A percentile compares a stretch with the other conserved stretches of the same genome.
phyloP scores from a whole-genome alignment of 1,140 invertebrate species.

The Notospermus geniculatus region DNA sequence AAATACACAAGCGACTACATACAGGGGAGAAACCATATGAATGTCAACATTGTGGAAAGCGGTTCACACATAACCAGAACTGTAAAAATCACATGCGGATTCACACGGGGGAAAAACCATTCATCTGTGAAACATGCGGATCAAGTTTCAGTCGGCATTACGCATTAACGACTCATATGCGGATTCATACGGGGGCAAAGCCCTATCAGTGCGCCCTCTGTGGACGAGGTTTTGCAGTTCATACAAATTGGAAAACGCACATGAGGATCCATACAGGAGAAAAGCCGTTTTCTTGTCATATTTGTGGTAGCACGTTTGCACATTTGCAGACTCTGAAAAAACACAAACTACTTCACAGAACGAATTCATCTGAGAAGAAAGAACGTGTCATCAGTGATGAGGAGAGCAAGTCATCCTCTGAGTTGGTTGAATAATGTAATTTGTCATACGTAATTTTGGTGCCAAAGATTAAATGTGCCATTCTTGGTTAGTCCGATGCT shows the following conservation, averaged over 20 bases:
- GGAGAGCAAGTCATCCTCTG: too few relatives aligned
- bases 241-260: slow-evolving; percentile 72
- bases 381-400: too few relatives aligned
- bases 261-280: slow-evolving; percentile 63
- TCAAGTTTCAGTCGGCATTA: slow-evolving; percentile 51
- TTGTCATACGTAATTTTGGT: too few relatives aligned
- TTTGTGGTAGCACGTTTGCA: slow-evolving; percentile 52
- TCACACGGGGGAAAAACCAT: slow-evolving; percentile 55
- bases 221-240: slow-evolving; percentile 22
- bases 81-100: slow-evolving; percentile 73
- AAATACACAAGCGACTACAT: slow-evolving; percentile 75
- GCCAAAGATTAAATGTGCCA: too few relatives aligned
- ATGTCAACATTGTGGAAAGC: slow-evolving; percentile 71
- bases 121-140: slow-evolving; percentile 46
- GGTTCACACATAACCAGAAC: slow-evolving; percentile 83
- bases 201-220: slow-evolving; percentile 24
- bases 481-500: too few relatives aligned
- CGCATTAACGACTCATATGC: slow-evolving; percentile 46
- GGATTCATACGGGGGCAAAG: slow-evolving; percentile 76
- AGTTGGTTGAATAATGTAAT: too few relatives aligned
- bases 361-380: too few relatives aligned
- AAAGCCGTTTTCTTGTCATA: slow-evolving; percentile 51
- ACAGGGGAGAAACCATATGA: slow-evolving; percentile 76
- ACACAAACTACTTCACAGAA: slow-evolving; percentile 37
- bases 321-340: slow-evolving; percentile 47